These are phyloP conservation scores for Danio albolineatus DNA, from an alignment of 2,797 vertebrate genomes.

Conservation along the genomic window DNA sequence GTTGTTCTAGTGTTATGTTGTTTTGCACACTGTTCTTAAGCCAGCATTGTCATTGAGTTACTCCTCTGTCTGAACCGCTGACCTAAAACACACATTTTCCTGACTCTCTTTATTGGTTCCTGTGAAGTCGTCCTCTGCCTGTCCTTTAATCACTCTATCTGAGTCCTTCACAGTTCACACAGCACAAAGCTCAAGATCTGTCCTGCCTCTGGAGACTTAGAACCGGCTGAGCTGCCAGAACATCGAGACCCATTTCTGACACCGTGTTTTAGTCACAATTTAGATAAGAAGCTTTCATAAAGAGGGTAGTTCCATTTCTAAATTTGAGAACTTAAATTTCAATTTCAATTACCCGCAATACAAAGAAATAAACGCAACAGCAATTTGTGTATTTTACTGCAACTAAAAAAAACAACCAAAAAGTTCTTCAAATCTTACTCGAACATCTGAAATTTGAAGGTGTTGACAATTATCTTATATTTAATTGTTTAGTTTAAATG, in stretches of 20 bases:
- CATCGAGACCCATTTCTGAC: constrained; percentile 4
- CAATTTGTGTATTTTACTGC: neutral
- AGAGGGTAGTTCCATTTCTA: constrained; percentile 12
- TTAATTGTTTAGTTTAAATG: too few relatives aligned
- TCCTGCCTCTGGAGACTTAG: constrained; percentile 48
- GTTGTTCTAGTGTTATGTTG: too few relatives aligned
- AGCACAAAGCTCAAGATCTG: constrained; percentile 15
- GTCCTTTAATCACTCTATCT: constrained; percentile 37
- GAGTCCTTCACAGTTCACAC: constrained; percentile 57
- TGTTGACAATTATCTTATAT: neutral
- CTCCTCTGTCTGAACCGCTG: constrained; percentile 18
- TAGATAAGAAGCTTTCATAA: neutral
- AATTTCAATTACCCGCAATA: neutral
- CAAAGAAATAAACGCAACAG: neutral
- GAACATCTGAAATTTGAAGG: neutral
- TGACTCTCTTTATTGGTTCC: constrained; percentile 14
- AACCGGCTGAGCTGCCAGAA: constrained; percentile 17
- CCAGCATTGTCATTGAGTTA: constrained; percentile 30
- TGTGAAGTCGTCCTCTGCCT: constrained; percentile 41
- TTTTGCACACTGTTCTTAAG: neutral
- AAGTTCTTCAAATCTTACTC: neutral
- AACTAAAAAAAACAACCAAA: too few relatives aligned
- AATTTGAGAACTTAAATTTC: neutral
- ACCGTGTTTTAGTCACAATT: neutral
- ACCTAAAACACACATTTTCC: constrained; percentile 17